Evolutionary conservation across 2,888 invertebrate species (phyloP).

Genomic region (Diplolepis rosae): DNA sequence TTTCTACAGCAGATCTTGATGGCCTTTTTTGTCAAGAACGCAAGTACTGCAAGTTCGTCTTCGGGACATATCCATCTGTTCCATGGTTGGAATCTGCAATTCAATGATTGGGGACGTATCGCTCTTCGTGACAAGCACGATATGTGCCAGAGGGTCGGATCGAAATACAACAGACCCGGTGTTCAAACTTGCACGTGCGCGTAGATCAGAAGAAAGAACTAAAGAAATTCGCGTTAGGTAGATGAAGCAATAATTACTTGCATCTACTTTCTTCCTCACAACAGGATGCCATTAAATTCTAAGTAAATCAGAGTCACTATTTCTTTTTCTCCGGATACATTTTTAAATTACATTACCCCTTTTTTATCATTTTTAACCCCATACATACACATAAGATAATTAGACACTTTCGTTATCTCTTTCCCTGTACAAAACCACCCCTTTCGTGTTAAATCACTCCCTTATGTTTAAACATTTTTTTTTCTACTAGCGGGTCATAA

Average conservation of each 20-base stretch:
- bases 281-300: neutral
- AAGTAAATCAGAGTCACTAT: too few relatives aligned
- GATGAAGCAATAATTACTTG: slow-evolving; percentile 7
- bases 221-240: neutral
- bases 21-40: slow-evolving; percentile 28
- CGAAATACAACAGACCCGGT: slow-evolving; percentile 8
- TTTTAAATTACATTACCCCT: too few relatives aligned
- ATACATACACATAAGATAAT: too few relatives aligned
- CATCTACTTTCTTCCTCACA: neutral
- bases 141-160: slow-evolving; percentile 13
- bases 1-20: slow-evolving; percentile 11
- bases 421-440: too few relatives aligned
- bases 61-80: slow-evolving; percentile 46
- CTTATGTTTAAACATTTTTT: too few relatives aligned
- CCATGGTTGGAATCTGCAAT: slow-evolving; percentile 43
- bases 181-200: slow-evolving; percentile 20
- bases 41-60: slow-evolving; percentile 36
- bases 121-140: slow-evolving; percentile 36
- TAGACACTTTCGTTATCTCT: too few relatives aligned
- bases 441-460: too few relatives aligned
- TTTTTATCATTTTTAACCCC: too few relatives aligned
- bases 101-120: slow-evolving; percentile 42
- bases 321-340: too few relatives aligned
- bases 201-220: neutral
- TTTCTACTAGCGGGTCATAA: too few relatives aligned